phyloP scores from a whole-genome alignment of 2,888 invertebrate genomes.

The Chrysolina americana region DNA sequence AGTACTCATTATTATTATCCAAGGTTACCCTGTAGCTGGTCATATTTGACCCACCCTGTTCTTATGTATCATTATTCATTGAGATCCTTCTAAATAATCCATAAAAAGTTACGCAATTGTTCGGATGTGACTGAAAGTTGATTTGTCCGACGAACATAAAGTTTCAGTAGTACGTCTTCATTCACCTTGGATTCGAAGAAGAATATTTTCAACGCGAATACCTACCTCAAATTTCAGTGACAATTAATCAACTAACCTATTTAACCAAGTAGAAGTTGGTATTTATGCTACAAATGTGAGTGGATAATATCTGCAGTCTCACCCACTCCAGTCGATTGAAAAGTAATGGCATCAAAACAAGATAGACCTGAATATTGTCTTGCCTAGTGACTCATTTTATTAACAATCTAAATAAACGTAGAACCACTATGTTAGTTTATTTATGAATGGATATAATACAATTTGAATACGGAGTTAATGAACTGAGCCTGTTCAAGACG shows the following conservation, averaged over 20 bases:
- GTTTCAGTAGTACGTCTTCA: neutral
- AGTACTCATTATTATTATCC: too few relatives aligned
- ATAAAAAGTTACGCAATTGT: neutral
- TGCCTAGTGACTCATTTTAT: too few relatives aligned
- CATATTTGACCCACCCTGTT: neutral
- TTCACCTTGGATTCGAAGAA: neutral
- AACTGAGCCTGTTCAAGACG: too few relatives aligned
- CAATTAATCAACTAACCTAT: constrained; percentile 4
- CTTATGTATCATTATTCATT: neutral
- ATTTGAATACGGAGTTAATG: too few relatives aligned
- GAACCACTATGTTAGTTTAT: too few relatives aligned
- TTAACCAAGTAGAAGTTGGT: neutral
- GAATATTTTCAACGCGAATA: neutral
- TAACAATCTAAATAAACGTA: too few relatives aligned
- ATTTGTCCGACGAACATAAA: neutral
- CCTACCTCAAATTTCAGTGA: neutral
- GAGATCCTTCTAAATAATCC: neutral
- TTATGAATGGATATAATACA: too few relatives aligned
- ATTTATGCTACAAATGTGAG: neutral
- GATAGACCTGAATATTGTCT: too few relatives aligned
- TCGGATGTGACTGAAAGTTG: constrained; percentile 9
- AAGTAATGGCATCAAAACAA: too few relatives aligned
- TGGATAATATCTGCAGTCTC: neutral
- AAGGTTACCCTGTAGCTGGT: too few relatives aligned
- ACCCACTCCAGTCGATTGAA: too few relatives aligned